These are phyloP conservation scores for Epizoanthus scotinus DNA, from an alignment of 92 coral and sea anemone genomes.

Conservation along the genomic window DNA sequence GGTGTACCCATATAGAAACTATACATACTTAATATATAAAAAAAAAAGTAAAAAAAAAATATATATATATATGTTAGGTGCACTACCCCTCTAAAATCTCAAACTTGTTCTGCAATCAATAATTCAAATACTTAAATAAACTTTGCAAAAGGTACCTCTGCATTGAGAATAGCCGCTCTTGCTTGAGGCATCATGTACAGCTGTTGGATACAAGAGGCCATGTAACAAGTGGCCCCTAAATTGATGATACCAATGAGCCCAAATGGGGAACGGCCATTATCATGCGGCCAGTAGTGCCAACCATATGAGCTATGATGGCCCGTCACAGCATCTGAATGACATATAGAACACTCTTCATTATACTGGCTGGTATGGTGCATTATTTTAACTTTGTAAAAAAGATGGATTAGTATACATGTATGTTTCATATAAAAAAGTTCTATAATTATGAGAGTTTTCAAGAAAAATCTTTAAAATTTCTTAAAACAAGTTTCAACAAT, in stretches of 20 bases:
- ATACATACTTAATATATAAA: too few species aligned
- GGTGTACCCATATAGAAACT: too few species aligned
- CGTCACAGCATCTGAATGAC: constrained; percentile 53
- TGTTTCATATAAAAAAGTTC: too few species aligned
- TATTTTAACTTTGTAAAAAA: too few species aligned
- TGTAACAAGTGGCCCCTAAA: constrained; percentile 98
- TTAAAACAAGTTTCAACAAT: too few species aligned
- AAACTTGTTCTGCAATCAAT: background rate
- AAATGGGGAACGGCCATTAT: constrained; percentile 93
- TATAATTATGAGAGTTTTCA: too few species aligned
- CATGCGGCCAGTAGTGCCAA: constrained; percentile 99
- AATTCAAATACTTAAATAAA: background rate
- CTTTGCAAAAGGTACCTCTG: constrained; percentile 57
- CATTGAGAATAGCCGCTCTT: constrained; percentile 88
- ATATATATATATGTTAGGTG: too few species aligned
- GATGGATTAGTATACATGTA: too few species aligned
- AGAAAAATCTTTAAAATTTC: too few species aligned
- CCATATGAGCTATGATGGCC: constrained; percentile 89
- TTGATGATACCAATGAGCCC: constrained; percentile 97
- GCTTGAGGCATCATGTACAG: constrained; percentile 99
- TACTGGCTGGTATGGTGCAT: too few species aligned
- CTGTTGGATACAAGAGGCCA: constrained; percentile 99
- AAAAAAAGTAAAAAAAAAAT: too few species aligned
- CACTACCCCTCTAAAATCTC: background rate
- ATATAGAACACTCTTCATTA: background rate